Percentiles rank a stretch among this genome's conserved stretches.
Evolutionary conservation across 2,888 invertebrate species (phyloP).

Genomic region (Himalopsyche anomala): DNA sequence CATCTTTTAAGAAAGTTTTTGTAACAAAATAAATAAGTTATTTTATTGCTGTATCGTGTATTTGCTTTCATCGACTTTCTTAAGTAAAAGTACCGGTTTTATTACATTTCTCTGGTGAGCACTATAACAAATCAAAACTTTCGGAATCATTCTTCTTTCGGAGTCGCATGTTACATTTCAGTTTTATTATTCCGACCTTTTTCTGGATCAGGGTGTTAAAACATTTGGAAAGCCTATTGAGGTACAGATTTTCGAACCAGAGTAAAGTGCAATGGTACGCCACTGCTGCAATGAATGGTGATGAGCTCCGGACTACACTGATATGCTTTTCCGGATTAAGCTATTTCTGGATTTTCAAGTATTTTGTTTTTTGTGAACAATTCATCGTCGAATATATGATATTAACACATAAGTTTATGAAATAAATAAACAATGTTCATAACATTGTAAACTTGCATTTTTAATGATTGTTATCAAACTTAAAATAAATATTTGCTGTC

Average conservation of each 20-base stretch:
- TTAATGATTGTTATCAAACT: no score
- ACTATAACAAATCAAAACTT: slow-evolving; percentile 5
- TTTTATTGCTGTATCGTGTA: not conserved
- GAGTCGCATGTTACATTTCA: not conserved
- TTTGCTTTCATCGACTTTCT: not conserved
- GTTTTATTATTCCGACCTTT: not conserved
- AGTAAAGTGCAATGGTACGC: slow-evolving; percentile 8
- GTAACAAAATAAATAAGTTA: not conserved
- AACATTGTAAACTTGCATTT: no score
- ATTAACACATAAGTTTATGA: no score
- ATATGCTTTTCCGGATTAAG: not conserved
- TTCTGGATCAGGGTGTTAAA: not conserved
- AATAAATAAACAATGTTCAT: no score
- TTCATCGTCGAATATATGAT: no score
- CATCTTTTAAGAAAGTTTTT: no score
- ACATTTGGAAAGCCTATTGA: not conserved
- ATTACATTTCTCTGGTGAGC: not conserved
- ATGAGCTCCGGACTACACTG: not conserved
- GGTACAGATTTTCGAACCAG: not conserved
- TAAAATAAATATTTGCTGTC: no score
- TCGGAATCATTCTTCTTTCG: not conserved
- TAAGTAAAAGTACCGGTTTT: not conserved
- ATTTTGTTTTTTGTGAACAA: not conserved
- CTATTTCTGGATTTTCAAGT: not conserved
- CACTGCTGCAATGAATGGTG: not conserved